Evolutionary conservation across 2,797 vertebrate species (phyloP).

Genomic region (Channa striata): DNA sequence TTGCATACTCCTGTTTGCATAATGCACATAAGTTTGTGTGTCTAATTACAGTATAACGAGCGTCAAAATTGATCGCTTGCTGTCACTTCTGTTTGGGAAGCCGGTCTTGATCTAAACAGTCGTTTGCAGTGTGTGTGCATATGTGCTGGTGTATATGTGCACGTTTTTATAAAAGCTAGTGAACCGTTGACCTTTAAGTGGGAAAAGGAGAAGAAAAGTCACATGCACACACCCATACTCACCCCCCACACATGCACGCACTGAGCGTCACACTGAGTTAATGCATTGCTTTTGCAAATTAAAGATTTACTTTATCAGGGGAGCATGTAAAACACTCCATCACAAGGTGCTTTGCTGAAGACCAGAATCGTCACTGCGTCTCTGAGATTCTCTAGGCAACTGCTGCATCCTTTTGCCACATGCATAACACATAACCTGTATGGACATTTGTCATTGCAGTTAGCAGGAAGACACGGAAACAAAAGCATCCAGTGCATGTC

Average conservation of each 20-base stretch:
- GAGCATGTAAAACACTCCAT: conserved; percentile 51
- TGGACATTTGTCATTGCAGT: not conserved
- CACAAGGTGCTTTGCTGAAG: conserved; percentile 60
- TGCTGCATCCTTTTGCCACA: conserved; percentile 23
- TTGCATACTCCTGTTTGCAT: conserved; percentile 68
- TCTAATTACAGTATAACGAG: conserved; percentile 62
- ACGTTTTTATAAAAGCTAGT: conserved; percentile 22
- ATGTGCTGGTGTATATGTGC: conserved; percentile 4
- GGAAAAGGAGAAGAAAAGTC: conserved; percentile 12
- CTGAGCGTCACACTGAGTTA: conserved; percentile 22
- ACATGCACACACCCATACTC: not conserved
- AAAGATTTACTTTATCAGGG: conserved; percentile 30
- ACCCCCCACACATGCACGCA: not conserved
- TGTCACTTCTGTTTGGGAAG: conserved; percentile 27
- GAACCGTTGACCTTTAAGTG: conserved; percentile 41
- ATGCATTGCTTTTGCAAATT: conserved; percentile 39
- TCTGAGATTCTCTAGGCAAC: conserved; percentile 45
- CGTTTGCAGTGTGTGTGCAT: conserved; percentile 17
- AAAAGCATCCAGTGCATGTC: conserved; percentile 11
- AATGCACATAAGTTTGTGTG: conserved; percentile 51
- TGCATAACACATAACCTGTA: conserved; percentile 8
- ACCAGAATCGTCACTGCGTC: conserved; percentile 57
- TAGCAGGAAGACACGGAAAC: not conserved
- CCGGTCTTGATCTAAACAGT: conserved; percentile 28
- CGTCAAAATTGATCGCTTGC: conserved; percentile 57